Evolutionary conservation across 2,797 vertebrate genomes (phyloP), one percentile per base, ranked within the genome.

Genomic region (Scomberomorus guttatus): DNA sequence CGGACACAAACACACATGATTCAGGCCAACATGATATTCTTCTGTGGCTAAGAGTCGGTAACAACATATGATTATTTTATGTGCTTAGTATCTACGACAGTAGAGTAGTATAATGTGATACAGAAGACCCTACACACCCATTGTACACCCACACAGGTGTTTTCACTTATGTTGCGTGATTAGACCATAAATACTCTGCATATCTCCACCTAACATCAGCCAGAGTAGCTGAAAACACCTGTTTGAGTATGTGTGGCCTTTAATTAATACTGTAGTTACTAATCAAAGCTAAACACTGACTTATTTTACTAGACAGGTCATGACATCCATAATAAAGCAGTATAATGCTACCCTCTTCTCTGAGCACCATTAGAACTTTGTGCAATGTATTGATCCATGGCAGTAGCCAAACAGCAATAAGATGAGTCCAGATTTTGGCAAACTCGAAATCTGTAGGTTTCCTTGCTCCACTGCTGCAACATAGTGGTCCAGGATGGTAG

Each of bases 401-500:
- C 51, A 0, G 18, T 67, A 61, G 24, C 27, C 62, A 67, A 56
- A 61, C 18, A 29, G 24, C 14, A 69, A 10, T 5, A 15, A 67
- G 8, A 27, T 25, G 15, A 58, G 57, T 71, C 12, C 17, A 44
- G 24, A 27, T 15, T 57, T 25, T 51, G 15, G 24, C 17, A 18
- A 37, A 68, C 27, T 3, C 48, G 32, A 54, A 62, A 63, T 61
- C 51, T 72, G 5, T 54, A 42, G 4, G 56, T 46, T 65, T 65
- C 24, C 18, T 59, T 7, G 22, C 64, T 13, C 5, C 37, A 13
- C 0, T 25, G 3, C 58, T 59, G 54, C 52, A 50, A 27, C 29
- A 18, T 39, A 5, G 14, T 34, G 6, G 15, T 48, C 44, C 27
- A 22, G 22, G 22, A 24, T 34, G 10, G 48, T 39, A 46, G 2